These are phyloP conservation scores for Agrilus mali DNA, from an alignment of 2,888 invertebrate species.

Conservation along the genomic window DNA sequence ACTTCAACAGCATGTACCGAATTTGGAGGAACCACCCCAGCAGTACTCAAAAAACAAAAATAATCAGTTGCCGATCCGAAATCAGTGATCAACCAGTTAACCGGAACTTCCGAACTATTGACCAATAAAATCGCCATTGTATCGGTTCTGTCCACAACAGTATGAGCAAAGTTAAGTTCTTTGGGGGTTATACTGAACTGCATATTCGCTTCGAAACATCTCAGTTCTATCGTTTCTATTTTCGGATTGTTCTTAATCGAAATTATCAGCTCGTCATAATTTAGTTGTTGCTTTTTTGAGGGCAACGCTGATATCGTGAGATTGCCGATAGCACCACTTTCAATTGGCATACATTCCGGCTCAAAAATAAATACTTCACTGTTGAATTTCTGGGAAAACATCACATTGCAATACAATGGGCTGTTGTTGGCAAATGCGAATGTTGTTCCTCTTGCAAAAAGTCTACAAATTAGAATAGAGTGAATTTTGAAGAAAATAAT, in stretches of 20 bases:
- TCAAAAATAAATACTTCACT: slow-evolving; percentile 35
- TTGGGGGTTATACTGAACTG: slow-evolving; percentile 34
- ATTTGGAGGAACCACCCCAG: slow-evolving; percentile 34
- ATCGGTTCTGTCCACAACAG: slow-evolving; percentile 38
- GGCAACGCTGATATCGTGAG: slow-evolving; percentile 27
- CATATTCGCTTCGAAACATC: slow-evolving; percentile 40
- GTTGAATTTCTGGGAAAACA: slow-evolving; percentile 35
- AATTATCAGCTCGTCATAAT: slow-evolving; percentile 25
- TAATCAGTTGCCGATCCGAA: slow-evolving; percentile 29
- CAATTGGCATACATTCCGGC: slow-evolving; percentile 21
- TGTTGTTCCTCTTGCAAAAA: slow-evolving; percentile 36
- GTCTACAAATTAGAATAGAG: slow-evolving; percentile 25
- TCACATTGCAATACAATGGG: slow-evolving; percentile 36
- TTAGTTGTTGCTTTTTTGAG: slow-evolving; percentile 19
- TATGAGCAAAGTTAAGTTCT: slow-evolving; percentile 39
- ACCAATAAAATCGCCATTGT: slow-evolving; percentile 38
- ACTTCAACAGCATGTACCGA: slow-evolving; percentile 38
- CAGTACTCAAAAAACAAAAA: slow-evolving; percentile 35
- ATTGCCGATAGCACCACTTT: slow-evolving; percentile 21
- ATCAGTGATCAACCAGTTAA: slow-evolving; percentile 43
- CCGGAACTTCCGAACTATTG: slow-evolving; percentile 42
- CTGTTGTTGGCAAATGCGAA: slow-evolving; percentile 44
- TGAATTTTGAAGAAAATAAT: too few species aligned
- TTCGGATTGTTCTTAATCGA: slow-evolving; percentile 45
- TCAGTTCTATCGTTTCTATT: slow-evolving; percentile 38